Percentiles rank a stretch among this genome's conserved stretches.
These are phyloP conservation scores for Abrostola tripartita DNA, from an alignment of 2,888 invertebrate genomes.

Conservation along the genomic window DNA sequence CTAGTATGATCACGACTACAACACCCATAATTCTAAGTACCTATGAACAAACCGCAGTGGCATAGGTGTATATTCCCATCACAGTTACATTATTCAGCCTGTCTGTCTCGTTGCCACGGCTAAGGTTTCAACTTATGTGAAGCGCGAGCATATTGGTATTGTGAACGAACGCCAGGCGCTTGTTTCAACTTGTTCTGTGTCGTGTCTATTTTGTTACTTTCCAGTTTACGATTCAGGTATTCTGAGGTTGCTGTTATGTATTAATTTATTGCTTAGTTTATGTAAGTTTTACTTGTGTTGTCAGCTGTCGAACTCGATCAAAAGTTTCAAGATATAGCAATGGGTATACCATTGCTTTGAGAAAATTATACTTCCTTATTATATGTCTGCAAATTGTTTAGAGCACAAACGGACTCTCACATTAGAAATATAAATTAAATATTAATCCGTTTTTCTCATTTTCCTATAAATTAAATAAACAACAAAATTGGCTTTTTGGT, in stretches of 20 bases:
- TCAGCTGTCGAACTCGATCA: no score
- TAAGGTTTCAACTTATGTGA: slow-evolving; percentile 33
- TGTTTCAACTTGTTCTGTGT: slow-evolving; percentile 15
- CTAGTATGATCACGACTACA: not conserved
- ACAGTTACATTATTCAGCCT: slow-evolving; percentile 35
- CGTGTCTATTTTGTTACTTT: slow-evolving; percentile 1
- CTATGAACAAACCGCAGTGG: not conserved
- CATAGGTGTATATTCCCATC: slow-evolving; percentile 8
- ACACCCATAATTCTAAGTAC: not conserved
- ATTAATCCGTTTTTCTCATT: no score
- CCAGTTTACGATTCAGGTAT: not conserved
- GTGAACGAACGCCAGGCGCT: slow-evolving; percentile 2
- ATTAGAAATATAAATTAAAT: no score
- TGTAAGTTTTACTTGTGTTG: no score
- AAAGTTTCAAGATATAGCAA: no score
- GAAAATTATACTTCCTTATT: no score
- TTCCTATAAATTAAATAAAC: no score
- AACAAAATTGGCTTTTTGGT: no score
- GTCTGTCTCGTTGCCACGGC: slow-evolving; percentile 21
- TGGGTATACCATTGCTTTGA: no score
- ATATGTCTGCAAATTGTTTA: no score
- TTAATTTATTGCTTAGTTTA: not conserved
- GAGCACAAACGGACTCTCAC: no score
- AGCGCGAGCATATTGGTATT: slow-evolving; percentile 11
- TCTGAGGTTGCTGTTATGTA: not conserved